Evolutionary conservation across 1,140 invertebrate species (phyloP), one percentile per base, ranked within the genome.

Genomic region (Cyclina sinensis): DNA sequence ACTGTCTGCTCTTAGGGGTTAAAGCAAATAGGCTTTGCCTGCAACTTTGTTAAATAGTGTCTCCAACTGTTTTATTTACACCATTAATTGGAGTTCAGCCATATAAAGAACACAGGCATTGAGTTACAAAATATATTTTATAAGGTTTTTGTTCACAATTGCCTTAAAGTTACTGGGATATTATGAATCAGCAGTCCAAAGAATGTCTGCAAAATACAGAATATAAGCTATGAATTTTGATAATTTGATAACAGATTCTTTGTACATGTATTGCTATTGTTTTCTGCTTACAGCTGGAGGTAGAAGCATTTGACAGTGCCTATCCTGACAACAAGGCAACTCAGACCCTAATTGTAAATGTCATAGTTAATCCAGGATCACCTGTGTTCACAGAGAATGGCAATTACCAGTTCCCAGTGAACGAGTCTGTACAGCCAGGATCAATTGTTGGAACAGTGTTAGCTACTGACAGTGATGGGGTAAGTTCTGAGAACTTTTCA

Each of bases 281-380:
- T 84, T n/a, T 84, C 1, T 74, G 12, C 88, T 73, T 89, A 86
- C 92, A 93, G 59, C 65, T 96, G n/a, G 97, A 98, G 32, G 97
- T 99, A 0, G 98, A 97, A 0, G 98, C 98, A 3, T 97, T 97
- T 93, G 98, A 99, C 94, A 97, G 97, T n/a, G 98, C 97, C 7
- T 96, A 97, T 0, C 98, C 98, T 96, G 97, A 97, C 21, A 96
- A 98, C 18, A 96, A 98, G 37, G 98, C 98, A 0, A 98, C 98
- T 0, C 98, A 98, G 0, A 98, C 97, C 0, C 97, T 98, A 0
- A 97, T 97, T 0, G 97, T 99, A 16, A 86, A 37, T 0, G 95
- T 96, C 88, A 97, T 97, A 37, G 94, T 96, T 39, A 98, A 99
- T 94, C 96, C 97, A 94, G 98, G 98, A 94, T 95, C 97, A 37